Base-by-base conservation (phyloP, 2,888 invertebrate genomes). In the Oscheius sp. region DNA sequence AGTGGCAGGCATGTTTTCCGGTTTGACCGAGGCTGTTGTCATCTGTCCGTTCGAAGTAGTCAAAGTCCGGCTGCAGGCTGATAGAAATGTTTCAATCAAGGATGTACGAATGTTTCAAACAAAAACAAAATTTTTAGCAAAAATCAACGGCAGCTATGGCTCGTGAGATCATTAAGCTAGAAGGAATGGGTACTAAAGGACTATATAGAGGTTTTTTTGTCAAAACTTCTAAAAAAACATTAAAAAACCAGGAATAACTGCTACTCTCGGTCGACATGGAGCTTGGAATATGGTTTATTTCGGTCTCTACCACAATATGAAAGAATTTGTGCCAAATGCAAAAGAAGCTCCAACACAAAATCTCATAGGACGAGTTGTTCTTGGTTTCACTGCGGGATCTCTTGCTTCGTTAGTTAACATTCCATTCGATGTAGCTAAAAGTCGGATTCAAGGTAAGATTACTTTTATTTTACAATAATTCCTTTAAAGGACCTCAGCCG, bases 361-460 rank as follows among this genome's bases (percentile, higher is more conserved):
- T 29, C 76, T 88, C 34, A 23, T 80, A 20, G 75, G 87, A n/a
- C 83, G 87, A 37, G 87, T 94, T 42, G 89, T 90, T 0, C 92
- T 95, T 79, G 95, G 95, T 42, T 93, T 96, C 85, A 90, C 91
- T 10, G 93, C 95, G 12, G 96, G 95, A 2, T 92, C 92, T 0
- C 87, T 95, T 37, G 95, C 92, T 8, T 95, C 94, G 4, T 91
- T 92, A 79, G 89, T 92, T 53, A 96, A 96, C 88, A 95, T 95
- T 88, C 96, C 96, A 5, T 95, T 95, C 88, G 96, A 96, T 87
- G 96, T 96, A 31, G 96, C 94, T 27, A 96, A 96, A 88, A 94
- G 94, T 80, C 90, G 96, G 65, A 96, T 96, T 79, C 96, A 96
- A 88, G 95, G 73, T 67, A 52, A 34, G n/a, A n/a, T n/a, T n/a